Base-by-base conservation (phyloP, 37 sponge, comb jelly and placozoan species). In the Theonella swinhoei region DNA sequence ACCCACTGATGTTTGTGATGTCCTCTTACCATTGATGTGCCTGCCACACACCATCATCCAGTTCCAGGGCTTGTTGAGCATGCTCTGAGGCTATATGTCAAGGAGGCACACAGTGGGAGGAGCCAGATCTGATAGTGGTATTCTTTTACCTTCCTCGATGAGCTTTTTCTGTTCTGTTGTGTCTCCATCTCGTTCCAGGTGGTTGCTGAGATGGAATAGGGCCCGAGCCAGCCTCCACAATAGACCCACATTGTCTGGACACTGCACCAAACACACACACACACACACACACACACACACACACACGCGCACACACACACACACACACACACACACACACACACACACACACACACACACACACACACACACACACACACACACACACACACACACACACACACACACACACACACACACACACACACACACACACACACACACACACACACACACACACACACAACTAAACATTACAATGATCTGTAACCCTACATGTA, bases 1-100 rank as follows among this genome's bases (percentile, higher is more conserved):
- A 67, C 32, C 3, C 37, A 70, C 3, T n/a, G 31, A 32, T 39
- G 14, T 40, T 22, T 64, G 22, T 42, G 39, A 2, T 5, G 29
- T 63, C 24, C 37, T 20, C 61, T 33, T 20, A 81, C 92, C 92
- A 92, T 39, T 92, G 83, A 74, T 92, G 92, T 14, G 72, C 84
- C 85, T 92, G 88, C 84, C 85, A 92, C 24, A 39, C 37, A 0
- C 29, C 65, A 5, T 79, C 76, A 36, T 87, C 79, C 25, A 91
- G 31, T 3, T 58, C 67, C 80, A 91, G 65, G 11, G 88, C 91
- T 67, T 38, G 39, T 68, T 66, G 25, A 4, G 80, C 83, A 72
- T 74, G 32, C 74, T 87, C 88, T 40, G 70, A 74, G 38, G 75
- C 86, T 79, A 60, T 42, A 68, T 20, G 66, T 4, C 1, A 3